Conservation (phyloP, 2,113 vertebrate species). For the Tringa solitaria region DNA sequence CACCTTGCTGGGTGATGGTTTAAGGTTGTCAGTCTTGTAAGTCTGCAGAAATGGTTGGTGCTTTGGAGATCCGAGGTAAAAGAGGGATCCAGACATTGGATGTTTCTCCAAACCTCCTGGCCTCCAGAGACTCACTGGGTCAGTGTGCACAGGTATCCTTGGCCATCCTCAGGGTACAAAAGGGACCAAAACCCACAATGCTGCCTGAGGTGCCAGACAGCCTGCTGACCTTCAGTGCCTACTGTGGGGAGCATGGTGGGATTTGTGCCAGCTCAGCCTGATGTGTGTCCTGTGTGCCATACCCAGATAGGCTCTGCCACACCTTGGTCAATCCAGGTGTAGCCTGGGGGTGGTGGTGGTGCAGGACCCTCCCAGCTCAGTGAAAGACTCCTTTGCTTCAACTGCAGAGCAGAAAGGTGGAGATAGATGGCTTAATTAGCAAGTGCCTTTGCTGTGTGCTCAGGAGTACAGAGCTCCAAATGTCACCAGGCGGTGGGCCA, state of each 20-base stretch:
- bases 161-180: not conserved
- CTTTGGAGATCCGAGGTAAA: not conserved
- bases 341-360: not conserved
- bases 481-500: not conserved
- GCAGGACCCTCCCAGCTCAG: not conserved
- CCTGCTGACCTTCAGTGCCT: not conserved
- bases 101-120: not conserved
- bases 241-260: not conserved
- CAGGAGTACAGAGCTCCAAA: not conserved
- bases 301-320: not conserved
- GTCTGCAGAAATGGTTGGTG: not conserved
- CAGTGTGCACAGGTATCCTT: rapidly evolving
- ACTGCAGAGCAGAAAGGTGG: not conserved
- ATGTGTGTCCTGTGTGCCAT: rapidly evolving
- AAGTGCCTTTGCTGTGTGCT: not conserved
- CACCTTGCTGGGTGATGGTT: not conserved
- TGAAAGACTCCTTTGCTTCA: rapidly evolving
- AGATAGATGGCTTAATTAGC: not conserved
- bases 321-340: not conserved
- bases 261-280: not conserved
- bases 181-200: rapidly evolving
- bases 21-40: not conserved
- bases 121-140: not conserved
- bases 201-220: not conserved
- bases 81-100: not conserved